phyloP scores from a whole-genome alignment of 2,113 vertebrate species.

The Gadus chalcogrammus region DNA sequence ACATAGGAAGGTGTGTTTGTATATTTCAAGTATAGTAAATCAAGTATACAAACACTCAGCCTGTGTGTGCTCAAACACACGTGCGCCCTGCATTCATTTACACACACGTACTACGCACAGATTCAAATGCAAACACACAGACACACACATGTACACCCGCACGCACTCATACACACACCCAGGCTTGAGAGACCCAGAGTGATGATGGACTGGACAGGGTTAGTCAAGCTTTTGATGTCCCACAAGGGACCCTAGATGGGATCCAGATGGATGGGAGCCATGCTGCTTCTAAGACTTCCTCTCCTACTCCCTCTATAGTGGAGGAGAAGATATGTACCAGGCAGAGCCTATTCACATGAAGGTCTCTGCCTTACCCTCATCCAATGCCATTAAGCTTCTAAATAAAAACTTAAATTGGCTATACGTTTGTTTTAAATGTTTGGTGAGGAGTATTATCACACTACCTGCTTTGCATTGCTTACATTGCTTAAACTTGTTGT shows the following conservation, averaged over 20 bases:
- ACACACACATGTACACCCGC: neutral
- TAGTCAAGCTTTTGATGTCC: conserved; percentile 48
- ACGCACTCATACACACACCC: conserved; percentile 4
- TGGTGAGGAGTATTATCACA: no score
- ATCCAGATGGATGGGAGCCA: conserved; percentile 61
- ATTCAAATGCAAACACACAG: conserved; percentile 1
- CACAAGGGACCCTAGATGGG: conserved; percentile 47
- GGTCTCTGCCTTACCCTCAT: conserved; percentile 23
- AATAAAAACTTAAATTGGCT: no score
- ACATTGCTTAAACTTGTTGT: no score
- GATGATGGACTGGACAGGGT: conserved; percentile 30
- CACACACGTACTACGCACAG: neutral
- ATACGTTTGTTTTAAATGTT: no score
- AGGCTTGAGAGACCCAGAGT: neutral
- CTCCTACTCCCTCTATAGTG: conserved; percentile 30
- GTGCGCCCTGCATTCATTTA: neutral
- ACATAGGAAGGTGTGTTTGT: no score
- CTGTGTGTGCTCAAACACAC: conserved; percentile 4
- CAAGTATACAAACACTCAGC: no score
- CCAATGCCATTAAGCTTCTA: no score
- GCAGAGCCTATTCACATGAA: conserved; percentile 36
- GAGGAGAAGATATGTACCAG: conserved; percentile 45
- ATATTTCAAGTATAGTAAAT: neutral
- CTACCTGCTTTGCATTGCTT: no score
- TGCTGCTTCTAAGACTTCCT: conserved; percentile 35